A percentile compares a stretch with the other conserved stretches of the same genome.
Conservation (phyloP, 1,140 invertebrate genomes). For the Hylyphantes graminicola region DNA sequence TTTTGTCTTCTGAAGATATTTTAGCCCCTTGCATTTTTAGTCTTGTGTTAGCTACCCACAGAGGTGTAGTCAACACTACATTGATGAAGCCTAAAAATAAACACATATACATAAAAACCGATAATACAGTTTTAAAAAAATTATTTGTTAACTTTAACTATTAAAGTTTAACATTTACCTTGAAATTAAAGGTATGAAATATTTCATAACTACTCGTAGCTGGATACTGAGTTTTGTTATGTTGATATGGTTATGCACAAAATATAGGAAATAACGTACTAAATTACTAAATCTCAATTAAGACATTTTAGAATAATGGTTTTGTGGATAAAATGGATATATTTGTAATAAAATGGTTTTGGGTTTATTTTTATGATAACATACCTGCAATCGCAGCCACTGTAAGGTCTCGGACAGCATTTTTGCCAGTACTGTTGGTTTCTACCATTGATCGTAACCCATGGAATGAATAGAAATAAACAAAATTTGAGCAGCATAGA, state of each 20-base stretch:
- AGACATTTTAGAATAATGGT: too few species aligned
- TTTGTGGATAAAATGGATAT: too few species aligned
- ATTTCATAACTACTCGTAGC: too few species aligned
- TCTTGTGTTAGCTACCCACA: conserved; percentile 92
- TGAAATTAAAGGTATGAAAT: too few species aligned
- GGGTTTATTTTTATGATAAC: not conserved
- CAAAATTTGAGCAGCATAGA: conserved; percentile 88
- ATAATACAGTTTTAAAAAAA: too few species aligned
- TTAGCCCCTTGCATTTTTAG: conserved; percentile 78
- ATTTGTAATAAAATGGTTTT: too few species aligned
- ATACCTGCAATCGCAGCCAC: conserved; percentile 82
- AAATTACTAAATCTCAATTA: too few species aligned
- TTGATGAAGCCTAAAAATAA: conserved; percentile 77
- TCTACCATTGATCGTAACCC: conserved; percentile 76
- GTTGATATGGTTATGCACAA: too few species aligned
- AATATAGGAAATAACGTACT: too few species aligned
- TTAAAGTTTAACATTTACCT: too few species aligned
- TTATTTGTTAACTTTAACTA: too few species aligned
- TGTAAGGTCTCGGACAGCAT: conserved; percentile 79
- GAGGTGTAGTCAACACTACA: conserved; percentile 84
- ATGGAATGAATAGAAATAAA: conserved; percentile 93
- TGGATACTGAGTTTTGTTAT: too few species aligned
- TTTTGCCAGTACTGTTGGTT: conserved; percentile 68
- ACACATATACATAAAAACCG: not conserved
- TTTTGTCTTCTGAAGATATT: conserved; percentile 38